Conservation (phyloP, 37 sponge, comb jelly and placozoan genomes). For the Trichoplax adhaerens region DNA sequence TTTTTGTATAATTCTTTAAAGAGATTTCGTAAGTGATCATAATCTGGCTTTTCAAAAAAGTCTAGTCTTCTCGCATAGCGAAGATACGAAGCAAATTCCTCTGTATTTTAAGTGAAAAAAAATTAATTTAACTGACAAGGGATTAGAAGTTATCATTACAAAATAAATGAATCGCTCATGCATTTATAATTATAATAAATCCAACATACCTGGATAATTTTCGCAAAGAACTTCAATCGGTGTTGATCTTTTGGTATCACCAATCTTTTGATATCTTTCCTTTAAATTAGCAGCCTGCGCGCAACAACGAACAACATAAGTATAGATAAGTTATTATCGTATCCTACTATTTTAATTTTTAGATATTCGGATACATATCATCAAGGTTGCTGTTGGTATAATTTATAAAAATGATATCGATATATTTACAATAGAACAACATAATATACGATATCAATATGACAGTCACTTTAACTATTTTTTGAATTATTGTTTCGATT, state of each 20-base stretch:
- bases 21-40: constrained; percentile 71
- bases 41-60: constrained; percentile 93
- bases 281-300: constrained; percentile 85
- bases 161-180: neutral
- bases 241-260: constrained; percentile 92
- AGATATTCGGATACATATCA: neutral
- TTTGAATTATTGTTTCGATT: neutral
- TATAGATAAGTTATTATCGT: neutral
- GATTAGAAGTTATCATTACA: neutral
- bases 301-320: neutral
- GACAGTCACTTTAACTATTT: neutral
- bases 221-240: constrained; percentile 95
- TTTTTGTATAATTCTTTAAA: constrained; percentile 75
- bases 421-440: constrained; percentile 3
- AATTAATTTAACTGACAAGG: neutral
- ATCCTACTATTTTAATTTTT: neutral
- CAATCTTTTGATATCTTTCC: constrained; percentile 97
- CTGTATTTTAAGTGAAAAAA: constrained; percentile 19
- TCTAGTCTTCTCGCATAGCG: constrained; percentile 89
- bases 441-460: neutral
- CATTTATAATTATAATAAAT: neutral
- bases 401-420: neutral
- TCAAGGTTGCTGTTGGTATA: neutral
- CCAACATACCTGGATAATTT: constrained; percentile 58
- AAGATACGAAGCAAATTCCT: constrained; percentile 84